Base-by-base conservation (phyloP, 2,113 vertebrate species). In the Antennarius striatus region DNA sequence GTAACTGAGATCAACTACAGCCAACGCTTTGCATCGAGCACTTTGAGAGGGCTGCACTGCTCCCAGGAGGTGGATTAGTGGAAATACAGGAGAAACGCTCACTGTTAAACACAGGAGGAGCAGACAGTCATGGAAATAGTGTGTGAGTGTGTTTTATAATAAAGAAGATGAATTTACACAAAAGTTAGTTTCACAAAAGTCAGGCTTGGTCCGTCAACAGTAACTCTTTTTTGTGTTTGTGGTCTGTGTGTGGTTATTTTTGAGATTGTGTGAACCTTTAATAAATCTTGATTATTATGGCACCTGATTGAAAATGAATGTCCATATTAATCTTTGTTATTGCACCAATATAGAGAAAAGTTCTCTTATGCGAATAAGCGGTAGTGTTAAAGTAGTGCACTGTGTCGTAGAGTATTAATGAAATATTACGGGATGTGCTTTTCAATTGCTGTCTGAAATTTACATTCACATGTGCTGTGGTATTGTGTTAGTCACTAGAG, bases 21-120 rank as follows among this genome's bases (percentile, higher is more conserved):
- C 22, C 22, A 22, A 22, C 22, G 22, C 22, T 22, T 22, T 22
- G 9, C 48, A 4, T 56, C 22, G 51, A 49, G 63, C 15, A 29
- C 53, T 61, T 36, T 70, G 36, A 61, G 71, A 61, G 57, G 75
- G 67, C 80, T 63, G 14, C 48, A 63, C 75, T 75, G 58, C 72
- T 74, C 68, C 58, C 90, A 77, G 22, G 55, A 82, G 88, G 89
- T 62, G 45, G 75, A 57, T 56, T 2, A 60, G 36, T 52, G 22
- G 57, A 71, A 64, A 17, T 17, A 52, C 10, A 56, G 15, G 17
- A 42, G 6, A 36, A 28, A 7, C 7, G 16, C 15, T 68, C 43
- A 45, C 47, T 28, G 29, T 5, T 8, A 39, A 2, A 11, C 32
- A 59, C 57, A 52, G 32, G n/a, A 60, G 15, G 22, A 42, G 72